Evolutionary conservation across 2,113 vertebrate genomes (phyloP).

Genomic region (Silurus asotus): DNA sequence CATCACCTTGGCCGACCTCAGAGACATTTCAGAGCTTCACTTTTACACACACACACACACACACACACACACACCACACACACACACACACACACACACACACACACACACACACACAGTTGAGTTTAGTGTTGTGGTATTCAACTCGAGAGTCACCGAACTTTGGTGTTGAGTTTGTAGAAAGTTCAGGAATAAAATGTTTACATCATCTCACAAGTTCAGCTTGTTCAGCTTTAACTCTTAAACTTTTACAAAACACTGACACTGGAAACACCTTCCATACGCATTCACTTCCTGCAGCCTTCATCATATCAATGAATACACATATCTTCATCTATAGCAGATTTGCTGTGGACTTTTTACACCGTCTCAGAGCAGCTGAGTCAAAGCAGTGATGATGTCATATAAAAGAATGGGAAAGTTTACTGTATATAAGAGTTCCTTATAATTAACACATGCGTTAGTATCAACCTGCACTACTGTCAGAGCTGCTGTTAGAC

Average conservation of each 20-base stretch:
- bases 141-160: neutral
- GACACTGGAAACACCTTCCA: too few species aligned
- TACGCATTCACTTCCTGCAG: too few species aligned
- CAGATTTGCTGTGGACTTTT: too few species aligned
- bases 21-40: neutral
- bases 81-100: constrained; percentile 1
- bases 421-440: too few species aligned
- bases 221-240: too few species aligned
- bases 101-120: neutral
- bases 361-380: too few species aligned
- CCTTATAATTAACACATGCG: too few species aligned
- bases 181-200: neutral
- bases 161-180: neutral
- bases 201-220: neutral
- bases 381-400: too few species aligned
- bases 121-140: neutral
- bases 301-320: too few species aligned
- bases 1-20: constrained; percentile 48
- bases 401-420: too few species aligned
- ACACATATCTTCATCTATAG: too few species aligned
- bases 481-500: neutral
- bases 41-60: neutral
- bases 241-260: too few species aligned
- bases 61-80: constrained; percentile 19
- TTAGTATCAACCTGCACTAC: neutral